phyloP scores from a whole-genome alignment of 2,113 vertebrate species.

The Himantopus leucocephalus region DNA sequence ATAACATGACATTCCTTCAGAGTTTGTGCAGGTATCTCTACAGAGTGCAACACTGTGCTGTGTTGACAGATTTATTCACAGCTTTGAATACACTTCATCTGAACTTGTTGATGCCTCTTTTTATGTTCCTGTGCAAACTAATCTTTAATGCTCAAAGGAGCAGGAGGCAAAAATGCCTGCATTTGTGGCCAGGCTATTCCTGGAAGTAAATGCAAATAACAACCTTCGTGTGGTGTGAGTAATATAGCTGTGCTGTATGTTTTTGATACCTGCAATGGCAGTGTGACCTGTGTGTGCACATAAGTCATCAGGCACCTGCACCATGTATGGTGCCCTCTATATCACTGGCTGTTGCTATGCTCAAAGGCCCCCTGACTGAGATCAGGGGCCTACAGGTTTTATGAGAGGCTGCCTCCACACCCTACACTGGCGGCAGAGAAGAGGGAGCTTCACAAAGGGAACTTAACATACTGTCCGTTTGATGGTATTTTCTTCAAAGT shows the following conservation, averaged over 20 bases:
- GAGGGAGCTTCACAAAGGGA: background rate
- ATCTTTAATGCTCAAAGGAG: background rate
- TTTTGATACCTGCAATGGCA: background rate
- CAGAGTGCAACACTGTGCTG: background rate
- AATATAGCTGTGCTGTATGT: background rate
- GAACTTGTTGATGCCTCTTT: background rate
- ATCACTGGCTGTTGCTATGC: background rate
- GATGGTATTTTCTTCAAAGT: background rate
- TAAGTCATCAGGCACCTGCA: background rate
- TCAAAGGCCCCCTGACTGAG: background rate
- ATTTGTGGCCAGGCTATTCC: background rate
- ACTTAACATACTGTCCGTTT: background rate
- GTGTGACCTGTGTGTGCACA: background rate
- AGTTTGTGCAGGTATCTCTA: constrained; percentile 9
- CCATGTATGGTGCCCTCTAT: rapidly evolving
- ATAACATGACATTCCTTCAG: constrained; percentile 1
- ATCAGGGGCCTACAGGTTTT: background rate
- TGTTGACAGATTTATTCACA: constrained; percentile 32
- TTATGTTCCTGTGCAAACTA: constrained; percentile 15
- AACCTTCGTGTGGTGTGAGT: background rate
- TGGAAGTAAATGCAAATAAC: background rate
- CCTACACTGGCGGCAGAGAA: background rate
- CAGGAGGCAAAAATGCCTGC: background rate
- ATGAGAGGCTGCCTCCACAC: background rate
- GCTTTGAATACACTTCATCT: constrained; percentile 23